Evolutionary conservation across 2,113 vertebrate species (phyloP).

Genomic region (Colistium nudipinnis): DNA sequence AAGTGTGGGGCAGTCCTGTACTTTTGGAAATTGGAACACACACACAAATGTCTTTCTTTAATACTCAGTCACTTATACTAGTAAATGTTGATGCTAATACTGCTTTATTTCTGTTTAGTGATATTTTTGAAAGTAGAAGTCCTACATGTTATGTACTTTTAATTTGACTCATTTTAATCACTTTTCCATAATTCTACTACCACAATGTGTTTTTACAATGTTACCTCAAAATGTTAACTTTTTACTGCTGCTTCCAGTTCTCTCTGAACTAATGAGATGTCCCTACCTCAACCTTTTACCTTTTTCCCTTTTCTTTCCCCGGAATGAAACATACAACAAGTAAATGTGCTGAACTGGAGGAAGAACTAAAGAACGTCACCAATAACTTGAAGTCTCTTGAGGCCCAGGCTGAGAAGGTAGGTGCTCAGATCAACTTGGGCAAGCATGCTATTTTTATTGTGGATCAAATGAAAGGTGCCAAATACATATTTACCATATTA

Average conservation of each 20-base stretch:
- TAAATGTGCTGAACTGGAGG: conserved; percentile 97
- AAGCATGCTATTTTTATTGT: not conserved
- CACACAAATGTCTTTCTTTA: too few relatives aligned
- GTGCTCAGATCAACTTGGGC: not conserved
- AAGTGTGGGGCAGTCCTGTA: too few relatives aligned
- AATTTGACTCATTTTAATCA: not conserved
- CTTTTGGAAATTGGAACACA: too few relatives aligned
- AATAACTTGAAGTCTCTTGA: conserved; percentile 99
- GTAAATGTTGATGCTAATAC: too few relatives aligned
- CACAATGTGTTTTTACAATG: not conserved
- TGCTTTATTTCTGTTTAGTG: not conserved
- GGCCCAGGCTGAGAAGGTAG: conserved; percentile 98
- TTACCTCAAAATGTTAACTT: not conserved
- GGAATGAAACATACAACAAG: conserved; percentile 73
- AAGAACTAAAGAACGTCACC: conserved; percentile 98
- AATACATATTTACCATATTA: not conserved
- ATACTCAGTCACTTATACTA: too few relatives aligned
- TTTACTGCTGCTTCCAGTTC: not conserved
- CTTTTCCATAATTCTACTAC: not conserved
- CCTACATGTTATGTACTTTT: not conserved
- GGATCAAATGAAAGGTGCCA: not conserved
- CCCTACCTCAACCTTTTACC: not conserved
- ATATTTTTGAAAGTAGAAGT: not conserved
- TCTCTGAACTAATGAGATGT: conserved; percentile 1
- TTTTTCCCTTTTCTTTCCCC: not conserved